phyloP scores from a whole-genome alignment of 2,797 vertebrate genomes.

The Silurus aristotelis region DNA sequence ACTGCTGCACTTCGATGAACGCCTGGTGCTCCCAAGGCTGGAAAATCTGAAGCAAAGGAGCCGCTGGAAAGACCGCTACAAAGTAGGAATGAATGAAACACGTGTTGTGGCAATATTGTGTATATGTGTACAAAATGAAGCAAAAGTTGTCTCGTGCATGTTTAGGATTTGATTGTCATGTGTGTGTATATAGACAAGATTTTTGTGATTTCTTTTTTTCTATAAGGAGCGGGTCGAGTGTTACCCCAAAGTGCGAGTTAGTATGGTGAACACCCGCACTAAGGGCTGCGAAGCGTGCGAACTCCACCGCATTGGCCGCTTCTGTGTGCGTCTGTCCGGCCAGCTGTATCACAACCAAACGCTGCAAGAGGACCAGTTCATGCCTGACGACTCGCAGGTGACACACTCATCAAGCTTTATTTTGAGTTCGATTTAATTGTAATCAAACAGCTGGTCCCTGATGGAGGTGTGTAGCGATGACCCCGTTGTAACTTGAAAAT shows the following conservation, averaged over 20 bases:
- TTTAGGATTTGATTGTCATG: not conserved
- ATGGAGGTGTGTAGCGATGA: too few relatives aligned
- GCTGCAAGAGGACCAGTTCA: constrained; percentile 78
- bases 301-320: constrained; percentile 69
- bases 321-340: constrained; percentile 75
- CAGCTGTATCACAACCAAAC: constrained; percentile 73
- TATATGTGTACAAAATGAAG: not conserved
- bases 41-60: constrained; percentile 76
- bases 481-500: too few relatives aligned
- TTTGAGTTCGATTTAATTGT: too few relatives aligned
- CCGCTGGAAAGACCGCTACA: constrained; percentile 82
- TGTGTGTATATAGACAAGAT: too few relatives aligned
- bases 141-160: constrained; percentile 25
- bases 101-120: not conserved
- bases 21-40: constrained; percentile 77
- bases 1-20: constrained; percentile 78
- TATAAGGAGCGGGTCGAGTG: constrained; percentile 78
- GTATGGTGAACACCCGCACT: not conserved
- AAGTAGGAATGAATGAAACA: constrained; percentile 63
- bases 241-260: constrained; percentile 74
- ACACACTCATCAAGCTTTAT: too few relatives aligned
- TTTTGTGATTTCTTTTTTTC: not conserved
- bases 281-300: constrained; percentile 78
- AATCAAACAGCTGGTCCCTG: too few relatives aligned
- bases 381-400: constrained; percentile 82